Conservation (phyloP, 1,140 invertebrate species). For the Drosophila varians region DNA sequence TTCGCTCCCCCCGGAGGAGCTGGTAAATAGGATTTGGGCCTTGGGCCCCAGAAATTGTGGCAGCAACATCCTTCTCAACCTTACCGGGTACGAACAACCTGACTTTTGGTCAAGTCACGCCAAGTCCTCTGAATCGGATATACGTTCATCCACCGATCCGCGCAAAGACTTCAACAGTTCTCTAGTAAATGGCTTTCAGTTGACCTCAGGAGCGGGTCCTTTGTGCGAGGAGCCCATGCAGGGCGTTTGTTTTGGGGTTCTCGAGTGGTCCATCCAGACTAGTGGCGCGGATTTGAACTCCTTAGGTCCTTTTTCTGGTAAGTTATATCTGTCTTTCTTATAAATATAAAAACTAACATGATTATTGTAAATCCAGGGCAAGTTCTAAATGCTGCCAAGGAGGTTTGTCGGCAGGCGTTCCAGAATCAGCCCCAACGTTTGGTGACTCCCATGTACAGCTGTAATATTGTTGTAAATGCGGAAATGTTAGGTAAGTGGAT, state of each 20-base stretch:
- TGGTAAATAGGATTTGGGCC: slow-evolving; percentile 92
- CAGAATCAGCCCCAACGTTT: slow-evolving; percentile 95
- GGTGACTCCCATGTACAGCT: slow-evolving; percentile 98
- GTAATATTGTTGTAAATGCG: slow-evolving; percentile 95
- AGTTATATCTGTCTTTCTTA: background rate
- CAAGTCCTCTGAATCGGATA: slow-evolving; percentile 42
- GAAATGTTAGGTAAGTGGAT: slow-evolving; percentile 93
- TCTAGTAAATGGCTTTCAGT: slow-evolving; percentile 97
- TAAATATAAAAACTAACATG: background rate
- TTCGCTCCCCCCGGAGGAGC: slow-evolving; percentile 9
- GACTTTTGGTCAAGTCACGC: slow-evolving; percentile 64
- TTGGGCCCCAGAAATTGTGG: slow-evolving; percentile 95
- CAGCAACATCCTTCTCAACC: slow-evolving; percentile 94
- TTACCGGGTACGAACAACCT: slow-evolving; percentile 85
- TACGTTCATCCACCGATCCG: slow-evolving; percentile 74
- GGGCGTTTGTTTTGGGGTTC: slow-evolving; percentile 95
- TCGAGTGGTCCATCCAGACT: slow-evolving; percentile 89
- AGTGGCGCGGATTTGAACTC: slow-evolving; percentile 84
- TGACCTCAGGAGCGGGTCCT: slow-evolving; percentile 94
- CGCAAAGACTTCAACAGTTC: slow-evolving; percentile 89
- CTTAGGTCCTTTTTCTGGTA: slow-evolving; percentile 85
- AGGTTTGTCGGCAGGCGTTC: slow-evolving; percentile 94
- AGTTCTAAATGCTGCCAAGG: slow-evolving; percentile 95
- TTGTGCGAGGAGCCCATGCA: slow-evolving; percentile 98
- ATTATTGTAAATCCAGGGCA: slow-evolving; percentile 87